Percentiles rank a stretch among this genome's conserved stretches.
phyloP scores from a whole-genome alignment of 2,797 vertebrate species.

The Sus cebifrons region DNA sequence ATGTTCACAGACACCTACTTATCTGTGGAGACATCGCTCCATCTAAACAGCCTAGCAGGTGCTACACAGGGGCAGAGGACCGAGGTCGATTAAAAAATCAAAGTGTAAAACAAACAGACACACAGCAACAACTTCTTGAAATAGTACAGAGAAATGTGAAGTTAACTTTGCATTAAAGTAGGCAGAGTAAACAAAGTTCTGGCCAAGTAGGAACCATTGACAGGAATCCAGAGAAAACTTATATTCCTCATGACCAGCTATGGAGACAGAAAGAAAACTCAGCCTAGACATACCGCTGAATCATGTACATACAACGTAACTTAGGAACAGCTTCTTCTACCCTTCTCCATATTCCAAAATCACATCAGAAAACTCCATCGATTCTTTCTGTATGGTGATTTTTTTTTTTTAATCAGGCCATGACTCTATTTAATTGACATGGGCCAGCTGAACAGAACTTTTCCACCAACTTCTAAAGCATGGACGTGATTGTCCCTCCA shows the following conservation, averaged over 20 bases:
- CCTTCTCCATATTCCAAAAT: neutral
- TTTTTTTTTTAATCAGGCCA: neutral
- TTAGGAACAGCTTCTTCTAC: neutral
- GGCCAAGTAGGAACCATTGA: neutral
- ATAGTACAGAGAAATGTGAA: slow-evolving; percentile 30
- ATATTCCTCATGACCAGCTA: neutral
- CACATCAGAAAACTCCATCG: neutral
- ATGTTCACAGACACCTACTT: slow-evolving; percentile 63
- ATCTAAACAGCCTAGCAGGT: neutral
- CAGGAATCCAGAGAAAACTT: neutral
- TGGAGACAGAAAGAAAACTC: neutral
- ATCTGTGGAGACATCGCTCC: slow-evolving; percentile 41
- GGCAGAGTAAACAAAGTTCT: slow-evolving; percentile 42
- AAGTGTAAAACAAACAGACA: neutral
- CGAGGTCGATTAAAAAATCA: slow-evolving; percentile 27
- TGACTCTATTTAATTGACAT: neutral
- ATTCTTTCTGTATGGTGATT: neutral
- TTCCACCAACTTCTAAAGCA: neutral
- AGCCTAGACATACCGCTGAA: neutral
- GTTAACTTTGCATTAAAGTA: slow-evolving; percentile 9
- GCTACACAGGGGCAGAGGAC: neutral
- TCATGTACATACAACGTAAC: neutral
- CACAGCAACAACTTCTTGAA: neutral
- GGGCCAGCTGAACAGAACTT: neutral
- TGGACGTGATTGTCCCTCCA: neutral